These are phyloP conservation scores for Crenichthys baileyi DNA, from an alignment of 2,797 vertebrate genomes.

Conservation along the genomic window DNA sequence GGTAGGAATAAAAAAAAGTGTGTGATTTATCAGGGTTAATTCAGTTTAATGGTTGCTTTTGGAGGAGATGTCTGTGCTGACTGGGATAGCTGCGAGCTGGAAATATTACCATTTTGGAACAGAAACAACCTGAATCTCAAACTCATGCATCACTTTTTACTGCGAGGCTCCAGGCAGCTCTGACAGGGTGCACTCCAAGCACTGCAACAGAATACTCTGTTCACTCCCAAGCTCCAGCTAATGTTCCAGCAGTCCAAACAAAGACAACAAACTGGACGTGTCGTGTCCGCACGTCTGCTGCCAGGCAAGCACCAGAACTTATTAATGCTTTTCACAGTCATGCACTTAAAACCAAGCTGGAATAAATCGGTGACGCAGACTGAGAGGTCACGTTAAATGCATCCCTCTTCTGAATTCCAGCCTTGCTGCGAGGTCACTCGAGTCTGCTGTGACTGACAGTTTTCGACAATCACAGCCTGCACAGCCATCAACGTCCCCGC, in stretches of 20 bases:
- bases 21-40: conserved; percentile 19
- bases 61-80: conserved; percentile 13
- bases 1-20: conserved; percentile 2
- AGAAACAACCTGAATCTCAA: conserved; percentile 30
- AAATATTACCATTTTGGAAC: conserved; percentile 24
- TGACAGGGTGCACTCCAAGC: conserved; percentile 30
- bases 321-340: conserved; percentile 60
- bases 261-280: conserved; percentile 38
- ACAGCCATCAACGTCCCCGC: conserved; percentile 44
- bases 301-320: conserved; percentile 26
- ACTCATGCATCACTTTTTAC: conserved; percentile 33
- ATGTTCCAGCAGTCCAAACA: conserved; percentile 45
- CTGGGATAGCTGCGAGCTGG: conserved; percentile 9
- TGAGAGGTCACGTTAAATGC: conserved; percentile 63
- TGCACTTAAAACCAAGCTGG: conserved; percentile 48
- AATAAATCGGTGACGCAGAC: conserved; percentile 61
- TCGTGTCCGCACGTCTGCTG: conserved; percentile 15
- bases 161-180: conserved; percentile 18
- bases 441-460: conserved; percentile 63
- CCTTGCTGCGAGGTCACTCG: conserved; percentile 42
- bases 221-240: conserved; percentile 37
- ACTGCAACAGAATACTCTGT: conserved; percentile 41
- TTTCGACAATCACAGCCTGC: conserved; percentile 58
- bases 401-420: conserved; percentile 61
- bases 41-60: conserved; percentile 16